Conservation (phyloP, 2,888 invertebrate species). For the Synergus itoensis region DNA sequence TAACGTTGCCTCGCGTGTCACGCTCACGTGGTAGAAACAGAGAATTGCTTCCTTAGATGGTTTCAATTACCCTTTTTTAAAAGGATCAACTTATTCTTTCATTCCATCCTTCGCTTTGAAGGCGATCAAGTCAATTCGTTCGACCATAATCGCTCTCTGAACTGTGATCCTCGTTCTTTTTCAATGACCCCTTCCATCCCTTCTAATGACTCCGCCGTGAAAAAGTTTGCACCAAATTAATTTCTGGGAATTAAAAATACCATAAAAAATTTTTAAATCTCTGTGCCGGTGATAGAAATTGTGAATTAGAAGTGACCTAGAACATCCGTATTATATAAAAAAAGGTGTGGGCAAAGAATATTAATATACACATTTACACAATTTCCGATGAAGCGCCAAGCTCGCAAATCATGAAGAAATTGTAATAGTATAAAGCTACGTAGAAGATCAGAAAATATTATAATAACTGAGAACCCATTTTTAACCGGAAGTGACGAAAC, state of each 20-base stretch:
- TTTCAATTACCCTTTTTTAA: constrained; percentile 32
- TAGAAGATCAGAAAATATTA: too few relatives aligned
- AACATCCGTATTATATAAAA: too few relatives aligned
- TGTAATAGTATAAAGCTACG: too few relatives aligned
- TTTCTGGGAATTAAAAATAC: background rate
- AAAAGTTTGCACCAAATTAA: background rate
- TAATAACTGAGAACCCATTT: background rate
- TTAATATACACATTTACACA: background rate
- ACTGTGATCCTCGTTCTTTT: constrained; percentile 26
- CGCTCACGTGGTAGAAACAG: constrained; percentile 24
- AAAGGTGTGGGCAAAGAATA: background rate
- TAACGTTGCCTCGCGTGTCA: constrained; percentile 30
- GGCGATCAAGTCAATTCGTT: constrained; percentile 39
- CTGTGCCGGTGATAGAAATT: too few relatives aligned
- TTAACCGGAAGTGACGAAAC: background rate
- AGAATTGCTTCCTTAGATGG: constrained; percentile 26
- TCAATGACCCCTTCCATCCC: constrained; percentile 11
- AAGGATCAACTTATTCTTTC: constrained; percentile 33
- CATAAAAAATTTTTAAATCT: too few relatives aligned
- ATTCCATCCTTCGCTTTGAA: constrained; percentile 28
- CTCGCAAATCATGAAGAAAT: too few relatives aligned
- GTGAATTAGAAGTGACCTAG: too few relatives aligned
- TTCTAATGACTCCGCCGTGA: constrained; percentile 2
- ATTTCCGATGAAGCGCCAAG: too few relatives aligned
- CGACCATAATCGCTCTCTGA: constrained; percentile 30